These are phyloP conservation scores for Thera britannica DNA, from an alignment of 2,888 invertebrate genomes.

Conservation along the genomic window DNA sequence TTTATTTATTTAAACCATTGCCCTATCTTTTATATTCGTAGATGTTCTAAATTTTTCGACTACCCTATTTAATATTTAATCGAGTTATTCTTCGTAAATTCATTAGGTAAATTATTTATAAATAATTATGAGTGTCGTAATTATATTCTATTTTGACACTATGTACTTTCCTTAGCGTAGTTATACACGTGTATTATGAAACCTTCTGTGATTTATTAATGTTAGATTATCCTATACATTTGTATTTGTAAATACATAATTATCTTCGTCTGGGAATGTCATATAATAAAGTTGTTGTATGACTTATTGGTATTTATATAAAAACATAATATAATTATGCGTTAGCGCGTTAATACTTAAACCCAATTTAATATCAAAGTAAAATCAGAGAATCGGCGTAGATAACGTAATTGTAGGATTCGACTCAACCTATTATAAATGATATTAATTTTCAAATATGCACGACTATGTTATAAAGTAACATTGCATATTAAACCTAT, in stretches of 20 bases:
- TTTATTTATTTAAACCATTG: background rate
- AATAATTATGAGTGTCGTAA: constrained; percentile 1
- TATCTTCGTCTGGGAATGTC: constrained; percentile 17
- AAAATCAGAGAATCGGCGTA: constrained; percentile 36
- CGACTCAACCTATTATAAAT: background rate
- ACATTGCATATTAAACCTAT: background rate
- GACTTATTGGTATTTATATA: background rate
- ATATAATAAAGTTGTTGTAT: background rate
- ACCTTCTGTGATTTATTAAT: constrained; percentile 37
- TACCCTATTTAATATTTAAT: background rate
- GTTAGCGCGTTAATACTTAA: background rate
- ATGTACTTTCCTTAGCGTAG: constrained; percentile 20
- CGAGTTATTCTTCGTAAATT: too few relatives aligned
- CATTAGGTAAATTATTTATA: background rate
- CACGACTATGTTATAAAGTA: background rate
- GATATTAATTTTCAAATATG: background rate
- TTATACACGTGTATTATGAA: constrained; percentile 26
- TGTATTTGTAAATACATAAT: constrained; percentile 27
- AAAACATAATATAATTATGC: background rate
- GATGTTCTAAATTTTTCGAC: background rate
- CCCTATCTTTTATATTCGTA: too few relatives aligned
- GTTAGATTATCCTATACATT: constrained; percentile 26
- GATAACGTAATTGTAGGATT: background rate
- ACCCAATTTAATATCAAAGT: background rate
- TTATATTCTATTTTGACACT: constrained; percentile 8